Conservation (phyloP, 30 jellyfish, hydroid and myxozoan species). For the Hydra vulgaris region DNA sequence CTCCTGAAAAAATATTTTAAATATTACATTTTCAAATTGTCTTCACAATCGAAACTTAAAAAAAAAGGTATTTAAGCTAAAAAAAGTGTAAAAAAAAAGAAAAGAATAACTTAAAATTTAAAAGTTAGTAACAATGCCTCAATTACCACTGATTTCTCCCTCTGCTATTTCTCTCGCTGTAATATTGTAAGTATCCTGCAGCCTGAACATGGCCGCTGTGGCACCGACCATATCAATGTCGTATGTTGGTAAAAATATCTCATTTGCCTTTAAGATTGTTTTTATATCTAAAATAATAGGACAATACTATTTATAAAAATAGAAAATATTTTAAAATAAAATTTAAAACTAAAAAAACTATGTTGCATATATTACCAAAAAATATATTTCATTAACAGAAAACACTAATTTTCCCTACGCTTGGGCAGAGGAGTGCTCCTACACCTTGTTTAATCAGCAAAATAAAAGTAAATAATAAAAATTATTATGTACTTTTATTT, state of each 20-base stretch:
- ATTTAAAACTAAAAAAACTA: no score
- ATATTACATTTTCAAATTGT: no score
- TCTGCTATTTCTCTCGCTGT: slow-evolving; percentile 74
- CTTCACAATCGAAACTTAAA: neutral
- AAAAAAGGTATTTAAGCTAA: neutral
- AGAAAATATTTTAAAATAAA: no score
- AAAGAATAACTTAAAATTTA: no score
- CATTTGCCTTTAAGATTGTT: slow-evolving; percentile 32
- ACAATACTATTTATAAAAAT: neutral
- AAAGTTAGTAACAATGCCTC: neutral
- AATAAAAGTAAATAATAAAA: no score
- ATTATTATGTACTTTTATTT: no score
- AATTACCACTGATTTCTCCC: slow-evolving; percentile 61
- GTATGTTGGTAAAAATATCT: slow-evolving; percentile 53
- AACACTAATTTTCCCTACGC: no score
- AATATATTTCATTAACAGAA: no score
- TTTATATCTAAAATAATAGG: slow-evolving; percentile 36
- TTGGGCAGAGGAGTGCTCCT: no score
- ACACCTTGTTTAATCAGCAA: no score
- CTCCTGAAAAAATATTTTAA: slow-evolving; percentile 34
- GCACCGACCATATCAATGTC: slow-evolving; percentile 79
- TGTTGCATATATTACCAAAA: no score
- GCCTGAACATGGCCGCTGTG: slow-evolving; percentile 70
- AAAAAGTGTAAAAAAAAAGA: neutral
- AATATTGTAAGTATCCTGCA: slow-evolving; percentile 73